A percentile compares a stretch with the other conserved stretches of the same genome.
These are phyloP conservation scores for Epinephelus coioides DNA, from an alignment of 2,797 vertebrate species.

Conservation along the genomic window DNA sequence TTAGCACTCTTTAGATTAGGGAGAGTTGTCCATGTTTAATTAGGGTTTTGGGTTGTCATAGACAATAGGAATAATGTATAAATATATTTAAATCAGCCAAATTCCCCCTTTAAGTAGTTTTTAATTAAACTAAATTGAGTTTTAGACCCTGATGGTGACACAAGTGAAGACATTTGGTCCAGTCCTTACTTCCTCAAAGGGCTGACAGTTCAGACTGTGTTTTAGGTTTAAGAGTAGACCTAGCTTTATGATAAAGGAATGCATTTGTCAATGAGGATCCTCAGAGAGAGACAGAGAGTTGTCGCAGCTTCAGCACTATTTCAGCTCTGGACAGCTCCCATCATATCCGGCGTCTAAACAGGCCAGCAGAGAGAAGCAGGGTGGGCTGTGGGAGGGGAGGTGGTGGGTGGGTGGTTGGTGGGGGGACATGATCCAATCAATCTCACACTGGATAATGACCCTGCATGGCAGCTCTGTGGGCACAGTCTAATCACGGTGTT, in stretches of 20 bases:
- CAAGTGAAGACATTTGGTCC: not conserved
- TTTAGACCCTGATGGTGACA: no score
- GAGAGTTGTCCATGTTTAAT: no score
- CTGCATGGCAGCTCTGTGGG: conserved; percentile 60
- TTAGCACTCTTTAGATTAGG: no score
- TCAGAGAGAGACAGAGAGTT: not conserved
- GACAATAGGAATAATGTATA: no score
- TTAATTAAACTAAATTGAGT: not conserved
- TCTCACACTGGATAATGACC: conserved; percentile 56
- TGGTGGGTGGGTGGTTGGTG: not conserved
- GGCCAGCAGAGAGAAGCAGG: conserved; percentile 21
- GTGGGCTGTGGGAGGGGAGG: no score
- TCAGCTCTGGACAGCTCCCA: conserved; percentile 75
- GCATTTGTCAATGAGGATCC: conserved; percentile 1
- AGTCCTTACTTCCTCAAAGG: not conserved
- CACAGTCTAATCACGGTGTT: conserved; percentile 62
- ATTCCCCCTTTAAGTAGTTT: no score
- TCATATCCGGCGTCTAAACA: conserved; percentile 6
- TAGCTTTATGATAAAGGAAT: not conserved
- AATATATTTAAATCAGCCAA: no score
- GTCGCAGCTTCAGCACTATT: conserved; percentile 23
- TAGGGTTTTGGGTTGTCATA: no score
- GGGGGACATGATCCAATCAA: conserved; percentile 66
- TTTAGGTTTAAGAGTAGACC: not conserved
- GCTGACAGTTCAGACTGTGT: not conserved